Evolutionary conservation across 2,113 vertebrate species (phyloP).

Genomic region (Sitta europaea): DNA sequence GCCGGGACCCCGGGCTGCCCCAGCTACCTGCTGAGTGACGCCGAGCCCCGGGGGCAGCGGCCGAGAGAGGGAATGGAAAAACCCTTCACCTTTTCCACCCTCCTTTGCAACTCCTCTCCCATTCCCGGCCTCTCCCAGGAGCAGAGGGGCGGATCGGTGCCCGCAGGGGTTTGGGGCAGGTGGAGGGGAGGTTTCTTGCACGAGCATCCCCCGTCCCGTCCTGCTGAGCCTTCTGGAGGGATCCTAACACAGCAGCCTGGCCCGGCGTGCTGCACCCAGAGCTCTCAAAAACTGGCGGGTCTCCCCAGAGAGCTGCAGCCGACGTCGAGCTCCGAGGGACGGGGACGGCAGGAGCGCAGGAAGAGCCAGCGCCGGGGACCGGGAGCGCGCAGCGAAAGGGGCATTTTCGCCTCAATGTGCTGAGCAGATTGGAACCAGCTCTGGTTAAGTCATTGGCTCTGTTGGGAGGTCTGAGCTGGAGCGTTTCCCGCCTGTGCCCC

Average conservation of each 20-base stretch:
- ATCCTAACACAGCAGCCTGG: background rate
- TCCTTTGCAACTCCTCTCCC: background rate
- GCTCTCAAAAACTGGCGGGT: background rate
- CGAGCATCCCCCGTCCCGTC: background rate
- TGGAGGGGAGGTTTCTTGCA: background rate
- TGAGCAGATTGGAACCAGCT: conserved; percentile 53
- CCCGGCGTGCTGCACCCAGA: background rate
- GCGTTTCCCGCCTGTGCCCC: conserved; percentile 48
- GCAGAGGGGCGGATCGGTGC: background rate
- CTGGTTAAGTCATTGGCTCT: conserved; percentile 63
- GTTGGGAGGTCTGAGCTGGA: conserved; percentile 63
- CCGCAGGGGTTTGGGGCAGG: background rate
- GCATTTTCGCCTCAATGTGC: conserved; percentile 37
- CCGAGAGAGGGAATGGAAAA: background rate
- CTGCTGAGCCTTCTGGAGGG: background rate
- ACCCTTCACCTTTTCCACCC: background rate
- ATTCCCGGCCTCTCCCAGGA: background rate
- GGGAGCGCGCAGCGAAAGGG: background rate
- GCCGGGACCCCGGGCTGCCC: conserved; percentile 46
- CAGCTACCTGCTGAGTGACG: conserved; percentile 56
- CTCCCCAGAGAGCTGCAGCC: background rate
- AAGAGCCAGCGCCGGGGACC: background rate
- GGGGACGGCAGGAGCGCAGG: background rate
- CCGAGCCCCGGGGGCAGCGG: background rate
- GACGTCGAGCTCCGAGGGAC: background rate